Evolutionary conservation across 2,888 invertebrate genomes (phyloP).

Genomic region (Aleiodes alternator): DNA sequence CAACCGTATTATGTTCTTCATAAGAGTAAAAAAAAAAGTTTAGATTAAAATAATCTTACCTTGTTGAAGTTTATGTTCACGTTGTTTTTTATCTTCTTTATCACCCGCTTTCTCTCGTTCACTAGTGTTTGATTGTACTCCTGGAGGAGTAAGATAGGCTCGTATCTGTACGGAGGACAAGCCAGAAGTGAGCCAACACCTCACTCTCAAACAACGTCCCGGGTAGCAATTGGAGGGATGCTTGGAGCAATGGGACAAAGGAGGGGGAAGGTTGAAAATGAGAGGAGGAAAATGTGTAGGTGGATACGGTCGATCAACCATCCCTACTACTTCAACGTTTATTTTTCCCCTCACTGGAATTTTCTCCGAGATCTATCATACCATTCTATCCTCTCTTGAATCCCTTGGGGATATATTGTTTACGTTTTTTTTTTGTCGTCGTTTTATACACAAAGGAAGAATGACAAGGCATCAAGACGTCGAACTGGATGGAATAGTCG

Average conservation of each 20-base stretch:
- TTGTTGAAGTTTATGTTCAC: not conserved
- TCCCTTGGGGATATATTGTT: too few relatives aligned
- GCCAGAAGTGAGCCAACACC: slow-evolving; percentile 47
- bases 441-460: not conserved
- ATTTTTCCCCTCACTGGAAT: slow-evolving; percentile 42
- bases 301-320: slow-evolving; percentile 60
- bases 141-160: slow-evolving; percentile 15
- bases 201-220: slow-evolving; percentile 55
- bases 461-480: not conserved
- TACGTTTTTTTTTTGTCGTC: slow-evolving; percentile 10
- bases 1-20: not conserved
- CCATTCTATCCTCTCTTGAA: not conserved
- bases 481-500: not conserved
- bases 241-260: slow-evolving; percentile 40
- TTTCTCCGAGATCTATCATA: slow-evolving; percentile 18
- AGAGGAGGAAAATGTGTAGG: slow-evolving; percentile 53
- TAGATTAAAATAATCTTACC: not conserved
- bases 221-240: slow-evolving; percentile 57
- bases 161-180: slow-evolving; percentile 24
- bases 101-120: not conserved
- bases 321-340: slow-evolving; percentile 56
- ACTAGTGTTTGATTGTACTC: not conserved
- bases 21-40: not conserved
- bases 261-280: slow-evolving; percentile 47
- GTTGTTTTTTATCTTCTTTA: too few relatives aligned